Percentiles rank a stretch among this genome's conserved stretches.
Evolutionary conservation across 2,113 vertebrate species (phyloP).

Genomic region (Corvus moneduloides): DNA sequence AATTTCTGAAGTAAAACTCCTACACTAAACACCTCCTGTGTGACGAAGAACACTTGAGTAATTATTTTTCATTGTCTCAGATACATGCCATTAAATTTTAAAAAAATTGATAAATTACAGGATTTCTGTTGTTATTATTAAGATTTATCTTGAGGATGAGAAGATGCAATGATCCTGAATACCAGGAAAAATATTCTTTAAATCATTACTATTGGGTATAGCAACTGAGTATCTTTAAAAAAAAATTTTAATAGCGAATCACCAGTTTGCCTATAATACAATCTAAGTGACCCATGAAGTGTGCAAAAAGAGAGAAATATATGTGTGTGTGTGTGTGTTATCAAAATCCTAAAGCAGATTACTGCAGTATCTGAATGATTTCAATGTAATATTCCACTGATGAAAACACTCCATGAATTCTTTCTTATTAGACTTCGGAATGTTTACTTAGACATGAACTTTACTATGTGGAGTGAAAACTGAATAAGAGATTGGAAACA

Average conservation of each 20-base stretch:
- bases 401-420: background rate
- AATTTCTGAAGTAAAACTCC: background rate
- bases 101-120: background rate
- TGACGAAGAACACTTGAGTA: background rate
- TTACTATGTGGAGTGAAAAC: slow-evolving; percentile 6
- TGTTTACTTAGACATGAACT: background rate
- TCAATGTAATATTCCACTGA: background rate
- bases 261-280: background rate
- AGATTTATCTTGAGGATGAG: background rate
- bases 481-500: slow-evolving; percentile 26
- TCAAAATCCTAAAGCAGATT: background rate
- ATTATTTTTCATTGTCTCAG: background rate
- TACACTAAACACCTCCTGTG: background rate
- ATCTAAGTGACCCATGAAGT: background rate
- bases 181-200: background rate
- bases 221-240: rapidly evolving
- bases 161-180: background rate
- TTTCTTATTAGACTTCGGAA: background rate
- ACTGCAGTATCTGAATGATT: background rate
- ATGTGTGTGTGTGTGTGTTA: background rate
- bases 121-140: background rate
- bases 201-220: background rate
- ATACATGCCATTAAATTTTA: background rate
- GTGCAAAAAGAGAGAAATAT: background rate
- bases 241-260: background rate